Percentiles rank a stretch among this genome's conserved stretches.
Conservation (phyloP, 2,113 vertebrate species). For the Nettapus auritus region DNA sequence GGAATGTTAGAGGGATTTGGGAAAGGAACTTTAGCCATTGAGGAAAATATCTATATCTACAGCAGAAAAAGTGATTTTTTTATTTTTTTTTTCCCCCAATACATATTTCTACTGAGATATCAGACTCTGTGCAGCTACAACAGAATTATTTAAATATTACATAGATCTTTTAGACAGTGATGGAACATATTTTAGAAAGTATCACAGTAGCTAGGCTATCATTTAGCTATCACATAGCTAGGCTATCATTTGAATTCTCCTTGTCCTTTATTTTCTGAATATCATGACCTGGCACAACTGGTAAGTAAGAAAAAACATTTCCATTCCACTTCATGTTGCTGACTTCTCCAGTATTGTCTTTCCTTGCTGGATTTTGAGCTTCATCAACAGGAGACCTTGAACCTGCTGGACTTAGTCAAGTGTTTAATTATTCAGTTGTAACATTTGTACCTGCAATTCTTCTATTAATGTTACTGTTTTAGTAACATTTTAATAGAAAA, state of each 20-base stretch:
- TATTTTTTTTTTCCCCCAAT: not conserved
- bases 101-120: not conserved
- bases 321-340: not conserved
- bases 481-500: not conserved
- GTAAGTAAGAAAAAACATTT: conserved; percentile 8
- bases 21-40: not conserved
- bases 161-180: not conserved
- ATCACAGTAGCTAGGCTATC: not conserved
- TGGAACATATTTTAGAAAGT: not conserved
- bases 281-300: not conserved
- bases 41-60: not conserved
- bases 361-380: not conserved
- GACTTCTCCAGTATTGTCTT: not conserved
- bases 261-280: not conserved
- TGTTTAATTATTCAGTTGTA: not conserved
- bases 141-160: not conserved
- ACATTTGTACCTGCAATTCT: not conserved
- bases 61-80: not conserved
- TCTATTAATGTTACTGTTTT: not conserved
- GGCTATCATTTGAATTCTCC: not conserved
- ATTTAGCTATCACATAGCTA: not conserved
- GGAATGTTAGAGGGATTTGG: not conserved
- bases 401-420: not conserved
- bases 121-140: not conserved
- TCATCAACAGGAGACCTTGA: not conserved